These are phyloP conservation scores for Bombus pyrosoma DNA, from an alignment of 1,140 invertebrate genomes.

Conservation along the genomic window DNA sequence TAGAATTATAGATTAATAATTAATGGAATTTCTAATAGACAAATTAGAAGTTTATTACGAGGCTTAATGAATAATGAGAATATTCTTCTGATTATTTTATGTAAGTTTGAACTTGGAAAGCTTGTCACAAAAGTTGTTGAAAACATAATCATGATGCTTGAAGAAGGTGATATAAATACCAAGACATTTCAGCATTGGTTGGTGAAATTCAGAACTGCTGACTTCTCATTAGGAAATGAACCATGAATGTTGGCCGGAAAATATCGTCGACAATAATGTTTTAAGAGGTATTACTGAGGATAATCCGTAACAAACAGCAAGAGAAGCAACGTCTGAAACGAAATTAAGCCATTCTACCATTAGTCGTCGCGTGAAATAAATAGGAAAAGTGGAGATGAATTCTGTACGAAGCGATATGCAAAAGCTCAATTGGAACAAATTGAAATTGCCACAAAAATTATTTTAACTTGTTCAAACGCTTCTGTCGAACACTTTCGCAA, in stretches of 20 bases:
- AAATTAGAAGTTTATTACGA: background rate
- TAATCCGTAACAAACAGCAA: background rate
- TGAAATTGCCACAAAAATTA: background rate
- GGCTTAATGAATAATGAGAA: background rate
- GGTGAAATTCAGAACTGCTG: background rate
- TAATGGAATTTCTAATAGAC: background rate
- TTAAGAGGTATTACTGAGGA: background rate
- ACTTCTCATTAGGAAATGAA: background rate
- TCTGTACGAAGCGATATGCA: background rate
- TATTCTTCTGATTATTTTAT: background rate
- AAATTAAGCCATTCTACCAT: background rate
- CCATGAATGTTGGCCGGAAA: background rate
- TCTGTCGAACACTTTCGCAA: background rate
- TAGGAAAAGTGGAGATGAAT: background rate
- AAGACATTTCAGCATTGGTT: background rate
- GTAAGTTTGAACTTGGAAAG: background rate
- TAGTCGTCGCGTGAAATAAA: background rate
- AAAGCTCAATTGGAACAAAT: background rate
- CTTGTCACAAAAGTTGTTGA: background rate
- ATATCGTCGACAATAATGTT: background rate
- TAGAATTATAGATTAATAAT: background rate
- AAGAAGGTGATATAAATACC: background rate
- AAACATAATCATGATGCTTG: background rate
- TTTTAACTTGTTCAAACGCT: background rate
- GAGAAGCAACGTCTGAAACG: background rate